Evolutionary conservation across 2,113 vertebrate genomes (phyloP).

Genomic region (Apaloderma vittatum): DNA sequence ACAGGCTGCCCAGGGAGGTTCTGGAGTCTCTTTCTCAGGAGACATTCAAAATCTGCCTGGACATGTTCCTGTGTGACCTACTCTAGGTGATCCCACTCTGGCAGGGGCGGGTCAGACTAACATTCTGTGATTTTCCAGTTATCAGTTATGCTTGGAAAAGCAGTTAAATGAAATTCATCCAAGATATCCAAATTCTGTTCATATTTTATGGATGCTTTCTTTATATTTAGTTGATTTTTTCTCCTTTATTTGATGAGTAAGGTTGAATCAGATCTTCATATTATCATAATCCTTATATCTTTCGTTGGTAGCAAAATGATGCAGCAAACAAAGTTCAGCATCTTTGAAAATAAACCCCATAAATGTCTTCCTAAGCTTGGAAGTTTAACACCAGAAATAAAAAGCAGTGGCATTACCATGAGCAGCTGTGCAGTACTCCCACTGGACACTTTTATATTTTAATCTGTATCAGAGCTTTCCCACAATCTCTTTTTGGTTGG

Average conservation of each 20-base stretch:
- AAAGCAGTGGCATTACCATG: neutral
- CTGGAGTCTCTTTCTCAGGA: too few species aligned
- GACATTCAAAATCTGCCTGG: too few species aligned
- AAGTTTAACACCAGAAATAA: neutral
- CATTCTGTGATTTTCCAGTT: neutral
- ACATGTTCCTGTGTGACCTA: too few species aligned
- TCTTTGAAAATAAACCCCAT: neutral
- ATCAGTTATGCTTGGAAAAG: neutral
- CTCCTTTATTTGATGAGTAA: neutral
- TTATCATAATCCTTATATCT: neutral
- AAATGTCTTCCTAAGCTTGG: neutral
- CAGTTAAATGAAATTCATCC: neutral
- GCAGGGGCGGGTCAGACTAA: too few species aligned
- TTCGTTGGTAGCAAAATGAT: neutral
- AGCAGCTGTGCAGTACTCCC: neutral
- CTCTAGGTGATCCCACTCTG: too few species aligned
- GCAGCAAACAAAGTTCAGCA: neutral
- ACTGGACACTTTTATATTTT: neutral
- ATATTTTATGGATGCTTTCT: neutral
- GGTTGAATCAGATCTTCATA: neutral
- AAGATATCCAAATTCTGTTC: neutral
- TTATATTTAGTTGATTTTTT: neutral
- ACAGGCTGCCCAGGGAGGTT: too few species aligned
- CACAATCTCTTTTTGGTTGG: neutral
- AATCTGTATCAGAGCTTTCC: neutral